Evolutionary conservation across 2,113 vertebrate genomes (phyloP), one percentile per base, ranked within the genome.

Genomic region (Brachyhypopomus occidentalis): DNA sequence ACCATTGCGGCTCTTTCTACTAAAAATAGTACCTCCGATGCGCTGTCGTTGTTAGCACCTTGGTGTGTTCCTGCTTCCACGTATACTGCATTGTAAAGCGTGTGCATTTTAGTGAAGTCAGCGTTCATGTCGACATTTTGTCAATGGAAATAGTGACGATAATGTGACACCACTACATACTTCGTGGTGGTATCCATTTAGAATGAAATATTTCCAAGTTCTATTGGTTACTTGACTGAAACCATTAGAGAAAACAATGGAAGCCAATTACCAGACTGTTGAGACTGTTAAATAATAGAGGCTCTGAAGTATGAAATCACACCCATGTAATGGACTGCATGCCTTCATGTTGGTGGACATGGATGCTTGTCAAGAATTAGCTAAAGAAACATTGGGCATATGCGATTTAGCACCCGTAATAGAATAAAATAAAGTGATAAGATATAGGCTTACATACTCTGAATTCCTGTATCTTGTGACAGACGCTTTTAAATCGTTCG

Each of bases 1-100:
- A 88, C 23, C 34, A 77, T 80, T 85, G 25, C 60, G 48, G 41
- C 60, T 73, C 16, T 59, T 75, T 38, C 62, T 75, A 5, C 60
- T 20, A 59, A 75, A 55, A 75, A 55, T 62, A 83, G 75, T 34
- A 67, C 52, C 59, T 67, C 9, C 76, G 27, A 8, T 30, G 12
- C 59, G 60, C 14, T 59, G 72, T 78, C 58, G n/a, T 72, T 67
- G 63, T 73, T 7, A 6, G 56, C 19, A 66, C 41, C 66, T 45
- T 66, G 45, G 58, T n/a, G 12, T 56, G 27, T 52, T 25, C 48
- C n/a, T 22, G 56, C 62, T 63, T 69, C 55, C 23, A 69, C 55
- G 76, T 56, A 4, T 20, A 20, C 27, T 36, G 20, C 27, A 34
- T 66, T 30, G 27, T 27, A 67, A 56, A 56, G 63, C 66, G 38